Conservation (phyloP, 2,888 invertebrate genomes). For the Desoria tigrina region DNA sequence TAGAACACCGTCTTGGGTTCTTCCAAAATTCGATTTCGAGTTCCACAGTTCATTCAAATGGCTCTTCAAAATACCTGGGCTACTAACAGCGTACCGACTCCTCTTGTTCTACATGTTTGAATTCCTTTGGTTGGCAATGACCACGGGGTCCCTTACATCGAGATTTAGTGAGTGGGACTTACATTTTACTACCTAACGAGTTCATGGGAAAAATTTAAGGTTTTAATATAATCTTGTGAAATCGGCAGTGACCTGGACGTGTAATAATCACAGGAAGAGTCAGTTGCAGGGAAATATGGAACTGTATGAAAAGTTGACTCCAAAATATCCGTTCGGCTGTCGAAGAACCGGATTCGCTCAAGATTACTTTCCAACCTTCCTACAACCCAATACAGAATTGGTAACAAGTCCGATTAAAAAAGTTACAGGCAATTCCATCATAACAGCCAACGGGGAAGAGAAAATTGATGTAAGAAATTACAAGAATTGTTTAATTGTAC, state of each 20-base stretch:
- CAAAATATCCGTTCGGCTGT: constrained; percentile 13
- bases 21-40: constrained; percentile 15
- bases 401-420: neutral
- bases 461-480: constrained; percentile 15
- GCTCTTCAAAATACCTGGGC: constrained; percentile 8
- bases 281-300: neutral
- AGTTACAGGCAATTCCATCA: constrained; percentile 6
- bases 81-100: neutral
- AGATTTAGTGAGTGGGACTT: neutral
- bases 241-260: neutral
- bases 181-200: no score
- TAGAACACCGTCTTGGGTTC: constrained; percentile 20
- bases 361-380: constrained; percentile 9
- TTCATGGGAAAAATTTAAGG: no score
- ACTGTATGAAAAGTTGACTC: constrained; percentile 3
- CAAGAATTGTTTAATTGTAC: neutral
- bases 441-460: constrained; percentile 14
- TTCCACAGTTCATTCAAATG: neutral
- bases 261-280: neutral
- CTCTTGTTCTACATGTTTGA: constrained; percentile 18
- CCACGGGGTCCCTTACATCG: neutral
- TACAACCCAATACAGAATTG: neutral
- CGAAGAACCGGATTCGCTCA: constrained; percentile 8
- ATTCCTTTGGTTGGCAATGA: constrained; percentile 6
- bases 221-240: neutral